Evolutionary conservation across 2,113 vertebrate species (phyloP).

Genomic region (Muntiacus muntjak): DNA sequence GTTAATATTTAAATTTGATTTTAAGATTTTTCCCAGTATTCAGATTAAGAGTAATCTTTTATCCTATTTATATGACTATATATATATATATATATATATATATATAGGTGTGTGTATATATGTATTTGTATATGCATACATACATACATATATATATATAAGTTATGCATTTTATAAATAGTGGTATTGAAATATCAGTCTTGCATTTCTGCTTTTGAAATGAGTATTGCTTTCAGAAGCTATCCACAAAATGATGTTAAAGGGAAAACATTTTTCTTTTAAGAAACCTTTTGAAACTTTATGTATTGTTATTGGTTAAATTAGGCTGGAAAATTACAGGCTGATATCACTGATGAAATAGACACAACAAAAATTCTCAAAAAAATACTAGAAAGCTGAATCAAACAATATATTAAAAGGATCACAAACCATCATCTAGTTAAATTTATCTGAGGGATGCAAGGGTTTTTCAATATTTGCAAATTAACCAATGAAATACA

Average conservation of each 20-base stretch:
- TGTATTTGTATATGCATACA: background rate
- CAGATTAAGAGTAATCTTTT: background rate
- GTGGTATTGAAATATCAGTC: background rate
- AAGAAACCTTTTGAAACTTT: background rate
- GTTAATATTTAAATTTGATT: background rate
- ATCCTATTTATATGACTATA: background rate
- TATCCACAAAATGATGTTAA: background rate
- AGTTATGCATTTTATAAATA: background rate
- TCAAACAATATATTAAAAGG: background rate
- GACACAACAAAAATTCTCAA: background rate
- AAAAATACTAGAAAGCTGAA: background rate
- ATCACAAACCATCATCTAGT: background rate
- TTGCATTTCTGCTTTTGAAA: background rate
- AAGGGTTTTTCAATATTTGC: background rate
- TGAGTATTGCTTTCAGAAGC: background rate
- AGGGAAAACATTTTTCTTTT: background rate
- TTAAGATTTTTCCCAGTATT: background rate
- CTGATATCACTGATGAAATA: background rate
- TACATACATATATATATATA: background rate
- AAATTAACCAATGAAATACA: background rate
- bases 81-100: too few relatives aligned
- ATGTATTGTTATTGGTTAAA: background rate
- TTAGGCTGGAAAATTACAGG: background rate
- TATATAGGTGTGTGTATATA: background rate
- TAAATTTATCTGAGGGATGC: background rate